Base-by-base conservation (phyloP, 2,797 vertebrate genomes). In the Acropternis orthonyx region DNA sequence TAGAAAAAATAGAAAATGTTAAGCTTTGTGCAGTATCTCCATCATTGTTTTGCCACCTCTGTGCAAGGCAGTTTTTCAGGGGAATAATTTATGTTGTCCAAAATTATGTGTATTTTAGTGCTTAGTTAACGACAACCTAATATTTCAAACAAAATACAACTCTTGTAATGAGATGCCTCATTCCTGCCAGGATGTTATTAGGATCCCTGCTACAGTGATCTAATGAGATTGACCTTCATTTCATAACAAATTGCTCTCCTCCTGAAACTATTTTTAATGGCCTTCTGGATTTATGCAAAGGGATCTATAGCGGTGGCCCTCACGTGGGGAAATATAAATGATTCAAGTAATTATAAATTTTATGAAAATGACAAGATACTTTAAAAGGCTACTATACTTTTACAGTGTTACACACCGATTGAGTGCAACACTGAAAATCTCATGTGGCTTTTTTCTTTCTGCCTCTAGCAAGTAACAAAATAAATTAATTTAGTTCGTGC, bases 171-270 rank as follows among this genome's bases (percentile, higher is more conserved):
- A 96, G 95, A 75, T 72, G 49, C 46, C 61, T 92, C 6, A 0
- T 93, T 95, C 89, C 92, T 95, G 65, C 69, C 88, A 91, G 90
- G 88, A 78, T 91, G 80, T 95, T 92, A 92, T 92, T 92, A 92
- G 82, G 58, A 76, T 93, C 65, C 86, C 83, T 85, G 92, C 72
- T 88, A 39, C 46, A 55, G 61, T 18, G 58, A 88, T 91, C 81
- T 94, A 85, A 95, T 92, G 91, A 96, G 94, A 81, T 81, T 96
- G 94, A 95, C 95, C 95, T 96, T 96, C 74, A 56, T 95, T 90
- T 84, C 56, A 10, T 72, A 93, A 77, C 56, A 93, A 96, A 96
- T 90, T 90, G 65, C 37, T 39, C 77, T 88, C 63, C 71, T 55
- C 71, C 44, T 87, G 94, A 85, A 92, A 92, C 69, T 85, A 76